phyloP scores from a whole-genome alignment of 2,888 invertebrate genomes.

The Beris chalybata region DNA sequence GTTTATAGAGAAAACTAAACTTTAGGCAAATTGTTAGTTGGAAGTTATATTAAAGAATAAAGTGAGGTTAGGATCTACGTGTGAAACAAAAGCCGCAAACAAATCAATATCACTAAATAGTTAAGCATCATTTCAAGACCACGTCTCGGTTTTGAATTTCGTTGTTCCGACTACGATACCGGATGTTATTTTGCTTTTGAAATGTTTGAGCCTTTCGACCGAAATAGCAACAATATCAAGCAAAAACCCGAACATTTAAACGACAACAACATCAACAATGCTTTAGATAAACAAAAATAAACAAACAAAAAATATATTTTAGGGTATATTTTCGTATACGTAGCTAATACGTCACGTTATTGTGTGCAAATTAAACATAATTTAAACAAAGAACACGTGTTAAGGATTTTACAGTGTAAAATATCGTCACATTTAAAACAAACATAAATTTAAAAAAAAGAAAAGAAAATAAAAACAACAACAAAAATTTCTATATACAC shows the following conservation, averaged over 20 bases:
- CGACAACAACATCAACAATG: conserved; percentile 11
- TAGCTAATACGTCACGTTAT: conserved; percentile 38
- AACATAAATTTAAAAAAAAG: not conserved
- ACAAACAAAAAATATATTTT: conserved; percentile 33
- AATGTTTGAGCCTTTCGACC: conserved; percentile 3
- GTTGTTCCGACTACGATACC: too few species aligned
- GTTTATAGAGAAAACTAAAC: conserved; percentile 54
- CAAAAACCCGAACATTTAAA: not conserved
- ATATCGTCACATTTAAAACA: conserved; percentile 14
- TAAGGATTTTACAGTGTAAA: conserved; percentile 17
- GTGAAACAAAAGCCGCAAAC: too few species aligned
- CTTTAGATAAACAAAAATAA: conserved; percentile 27
- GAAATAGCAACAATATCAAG: not conserved
- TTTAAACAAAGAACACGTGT: conserved; percentile 30
- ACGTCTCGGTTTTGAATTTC: too few species aligned
- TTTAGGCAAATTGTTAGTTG: conserved; percentile 40
- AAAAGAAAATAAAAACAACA: conserved; percentile 27
- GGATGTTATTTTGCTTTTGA: not conserved
- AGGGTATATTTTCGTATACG: conserved; percentile 42
- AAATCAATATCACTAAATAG: too few species aligned
- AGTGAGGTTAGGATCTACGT: conserved; percentile 2
- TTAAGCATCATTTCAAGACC: too few species aligned
- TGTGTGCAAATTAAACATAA: conserved; percentile 32
- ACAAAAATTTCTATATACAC: conserved; percentile 36
- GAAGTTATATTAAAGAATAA: conserved; percentile 18